A percentile compares a stretch with the other conserved stretches of the same genome.
These are phyloP conservation scores for Lepidotrigona ventralis DNA, from an alignment of 1,140 invertebrate genomes.

Conservation along the genomic window DNA sequence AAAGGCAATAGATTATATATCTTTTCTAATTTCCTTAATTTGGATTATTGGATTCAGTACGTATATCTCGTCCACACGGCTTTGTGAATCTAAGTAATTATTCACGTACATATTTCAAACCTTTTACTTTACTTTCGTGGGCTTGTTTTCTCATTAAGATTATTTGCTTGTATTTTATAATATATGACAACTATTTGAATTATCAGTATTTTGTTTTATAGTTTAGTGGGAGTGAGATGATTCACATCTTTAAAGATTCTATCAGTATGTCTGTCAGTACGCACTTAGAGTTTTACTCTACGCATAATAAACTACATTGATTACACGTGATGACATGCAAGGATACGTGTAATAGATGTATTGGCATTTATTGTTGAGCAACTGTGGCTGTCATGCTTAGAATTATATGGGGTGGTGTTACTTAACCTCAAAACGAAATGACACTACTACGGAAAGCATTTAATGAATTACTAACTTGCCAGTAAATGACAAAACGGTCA, in stretches of 20 bases:
- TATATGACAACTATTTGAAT: background rate
- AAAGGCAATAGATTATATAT: constrained; percentile 1
- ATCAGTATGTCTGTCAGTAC: constrained; percentile 30
- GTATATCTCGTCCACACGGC: too few relatives aligned
- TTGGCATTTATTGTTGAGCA: constrained; percentile 52
- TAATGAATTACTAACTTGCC: too few relatives aligned
- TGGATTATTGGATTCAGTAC: background rate
- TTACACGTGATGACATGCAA: constrained; percentile 73
- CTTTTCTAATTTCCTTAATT: background rate
- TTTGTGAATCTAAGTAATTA: background rate
- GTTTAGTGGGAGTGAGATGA: too few relatives aligned
- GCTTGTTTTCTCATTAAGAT: background rate
- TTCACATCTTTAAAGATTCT: background rate
- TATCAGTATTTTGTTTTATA: background rate
- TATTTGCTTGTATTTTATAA: background rate
- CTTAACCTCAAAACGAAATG: background rate
- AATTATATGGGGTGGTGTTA: constrained; percentile 1
- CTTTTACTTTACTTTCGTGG: background rate
- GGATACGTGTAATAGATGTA: constrained; percentile 53
- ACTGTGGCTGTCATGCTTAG: constrained; percentile 31
- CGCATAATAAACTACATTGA: constrained; percentile 67
- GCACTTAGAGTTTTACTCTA: constrained; percentile 51
- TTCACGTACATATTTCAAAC: background rate
- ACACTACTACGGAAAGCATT: background rate
- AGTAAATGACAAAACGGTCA: background rate